phyloP scores from a whole-genome alignment of 30 jellyfish, hydroid and myxozoan species.

The Aurelia sp. region DNA sequence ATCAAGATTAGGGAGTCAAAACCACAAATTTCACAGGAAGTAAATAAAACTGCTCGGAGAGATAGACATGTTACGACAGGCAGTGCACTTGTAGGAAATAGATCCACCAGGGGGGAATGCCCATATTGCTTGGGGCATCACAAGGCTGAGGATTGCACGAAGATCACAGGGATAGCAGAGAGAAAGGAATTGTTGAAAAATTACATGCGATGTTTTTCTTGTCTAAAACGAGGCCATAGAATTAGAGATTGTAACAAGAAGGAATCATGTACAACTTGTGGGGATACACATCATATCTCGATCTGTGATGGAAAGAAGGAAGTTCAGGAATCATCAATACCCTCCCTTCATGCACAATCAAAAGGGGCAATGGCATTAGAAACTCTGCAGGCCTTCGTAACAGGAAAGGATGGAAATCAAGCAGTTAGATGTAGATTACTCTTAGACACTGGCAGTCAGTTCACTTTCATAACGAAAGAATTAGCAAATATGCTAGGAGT shows the following conservation, averaged over 20 bases:
- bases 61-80: neutral
- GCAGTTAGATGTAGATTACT: slow-evolving; percentile 48
- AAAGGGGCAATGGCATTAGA: slow-evolving; percentile 19
- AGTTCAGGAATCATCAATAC: neutral
- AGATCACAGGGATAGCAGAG: slow-evolving; percentile 15
- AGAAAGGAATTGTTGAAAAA: slow-evolving; percentile 5
- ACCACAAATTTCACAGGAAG: neutral
- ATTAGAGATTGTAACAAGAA: neutral
- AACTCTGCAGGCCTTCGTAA: slow-evolving; percentile 16
- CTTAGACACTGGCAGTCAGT: slow-evolving; percentile 59
- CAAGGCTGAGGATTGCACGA: slow-evolving; percentile 21
- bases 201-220: slow-evolving; percentile 31
- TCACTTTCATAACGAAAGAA: slow-evolving; percentile 28
- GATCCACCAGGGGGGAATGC: slow-evolving; percentile 21
- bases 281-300: neutral
- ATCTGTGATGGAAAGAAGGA: slow-evolving; percentile 11
- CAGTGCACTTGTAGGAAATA: neutral
- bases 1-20: slow-evolving; percentile 29
- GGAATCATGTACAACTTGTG: slow-evolving; percentile 11
- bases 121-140: slow-evolving; percentile 43
- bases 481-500: slow-evolving; percentile 35
- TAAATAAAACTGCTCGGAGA: neutral
- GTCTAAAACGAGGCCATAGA: slow-evolving; percentile 24
- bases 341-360: slow-evolving; percentile 11
- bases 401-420: slow-evolving; percentile 20